Evolutionary conservation across 2,113 vertebrate genomes (phyloP).

Genomic region (Microcebus lehilahytsara): DNA sequence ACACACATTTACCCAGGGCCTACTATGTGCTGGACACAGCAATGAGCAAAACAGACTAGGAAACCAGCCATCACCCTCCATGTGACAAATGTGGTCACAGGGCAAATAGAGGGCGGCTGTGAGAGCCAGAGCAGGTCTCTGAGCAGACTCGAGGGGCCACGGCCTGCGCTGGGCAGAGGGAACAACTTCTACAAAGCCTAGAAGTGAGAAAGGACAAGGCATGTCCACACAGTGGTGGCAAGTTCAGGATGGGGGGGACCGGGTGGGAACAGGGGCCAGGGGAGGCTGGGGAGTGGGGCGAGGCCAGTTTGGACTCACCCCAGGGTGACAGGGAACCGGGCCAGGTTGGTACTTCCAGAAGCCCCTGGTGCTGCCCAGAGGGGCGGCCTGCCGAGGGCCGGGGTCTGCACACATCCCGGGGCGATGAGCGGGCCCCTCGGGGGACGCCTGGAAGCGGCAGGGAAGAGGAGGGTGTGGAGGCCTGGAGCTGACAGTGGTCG

Average conservation of each 20-base stretch:
- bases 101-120: not conserved
- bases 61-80: not conserved
- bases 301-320: not conserved
- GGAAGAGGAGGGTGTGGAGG: not conserved
- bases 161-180: not conserved
- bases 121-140: not conserved
- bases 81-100: not conserved
- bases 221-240: accelerated
- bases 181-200: not conserved
- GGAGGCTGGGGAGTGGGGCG: not conserved
- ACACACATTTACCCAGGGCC: not conserved
- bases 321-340: too few relatives aligned
- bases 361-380: too few relatives aligned
- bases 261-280: not conserved
- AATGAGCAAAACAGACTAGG: not conserved
- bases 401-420: not conserved
- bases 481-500: accelerated
- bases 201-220: not conserved
- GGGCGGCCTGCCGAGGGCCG: not conserved
- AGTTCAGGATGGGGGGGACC: accelerated
- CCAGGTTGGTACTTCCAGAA: not conserved
- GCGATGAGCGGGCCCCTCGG: not conserved
- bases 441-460: not conserved
- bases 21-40: not conserved
- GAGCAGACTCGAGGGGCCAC: not conserved